phyloP scores from a whole-genome alignment of 2,888 invertebrate genomes.

The Minunthozetes semirufus region DNA sequence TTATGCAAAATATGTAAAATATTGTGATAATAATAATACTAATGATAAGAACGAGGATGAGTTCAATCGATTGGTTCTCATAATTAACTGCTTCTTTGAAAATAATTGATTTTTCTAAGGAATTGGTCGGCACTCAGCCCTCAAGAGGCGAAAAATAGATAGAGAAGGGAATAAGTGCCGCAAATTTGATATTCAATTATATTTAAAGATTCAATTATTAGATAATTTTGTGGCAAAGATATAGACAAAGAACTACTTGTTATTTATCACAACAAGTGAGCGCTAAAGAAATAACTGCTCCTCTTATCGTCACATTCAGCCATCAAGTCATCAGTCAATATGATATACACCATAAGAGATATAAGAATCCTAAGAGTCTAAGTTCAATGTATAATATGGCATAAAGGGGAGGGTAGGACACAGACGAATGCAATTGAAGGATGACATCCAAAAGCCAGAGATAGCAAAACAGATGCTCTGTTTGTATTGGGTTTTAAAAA shows the following conservation, averaged over 20 bases:
- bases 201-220: conserved; percentile 8
- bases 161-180: not conserved
- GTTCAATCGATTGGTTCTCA: too few relatives aligned
- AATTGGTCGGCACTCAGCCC: too few relatives aligned
- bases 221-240: not conserved
- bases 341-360: not conserved
- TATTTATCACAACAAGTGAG: not conserved
- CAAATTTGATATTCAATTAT: not conserved
- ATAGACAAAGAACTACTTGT: not conserved
- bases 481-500: not conserved
- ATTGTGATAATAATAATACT: too few relatives aligned
- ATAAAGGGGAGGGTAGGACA: not conserved
- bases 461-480: conserved; percentile 4
- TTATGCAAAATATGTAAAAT: too few relatives aligned
- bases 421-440: not conserved
- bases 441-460: not conserved
- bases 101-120: too few relatives aligned
- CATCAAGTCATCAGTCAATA: conserved; percentile 13
- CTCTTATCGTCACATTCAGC: not conserved
- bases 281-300: not conserved
- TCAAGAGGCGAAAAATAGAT: too few relatives aligned
- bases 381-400: not conserved
- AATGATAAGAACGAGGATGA: too few relatives aligned
- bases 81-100: too few relatives aligned
- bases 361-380: not conserved